A percentile compares a stretch with the other conserved stretches of the same genome.
These are phyloP conservation scores for Lagorchestes hirsutus DNA, from an alignment of 2,797 vertebrate species.

Conservation along the genomic window DNA sequence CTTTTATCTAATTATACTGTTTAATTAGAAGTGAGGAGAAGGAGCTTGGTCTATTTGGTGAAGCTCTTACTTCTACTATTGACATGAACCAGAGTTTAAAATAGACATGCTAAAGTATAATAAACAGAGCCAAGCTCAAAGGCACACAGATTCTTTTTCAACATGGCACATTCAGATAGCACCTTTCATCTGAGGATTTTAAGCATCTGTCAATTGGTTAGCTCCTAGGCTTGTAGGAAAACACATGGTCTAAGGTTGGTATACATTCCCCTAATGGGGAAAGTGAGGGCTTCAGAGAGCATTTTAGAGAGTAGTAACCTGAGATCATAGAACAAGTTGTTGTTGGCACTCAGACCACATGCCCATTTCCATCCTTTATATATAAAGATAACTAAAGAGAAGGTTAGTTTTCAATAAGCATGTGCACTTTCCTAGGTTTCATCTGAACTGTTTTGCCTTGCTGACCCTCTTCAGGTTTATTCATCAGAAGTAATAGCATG, in stretches of 20 bases:
- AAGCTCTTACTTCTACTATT: constrained; percentile 65
- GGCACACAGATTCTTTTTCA: constrained; percentile 13
- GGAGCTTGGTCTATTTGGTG: constrained; percentile 50
- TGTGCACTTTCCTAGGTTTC: constrained; percentile 64
- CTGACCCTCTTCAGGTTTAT: constrained; percentile 66
- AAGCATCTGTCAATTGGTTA: constrained; percentile 17
- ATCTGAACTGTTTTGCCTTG: constrained; percentile 65
- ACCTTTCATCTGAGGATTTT: background rate
- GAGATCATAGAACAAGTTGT: constrained; percentile 52
- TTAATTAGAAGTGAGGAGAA: constrained; percentile 64
- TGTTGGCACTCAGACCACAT: constrained; percentile 30
- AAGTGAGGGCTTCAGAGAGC: background rate
- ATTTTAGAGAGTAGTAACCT: constrained; percentile 11
- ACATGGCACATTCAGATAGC: background rate
- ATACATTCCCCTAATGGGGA: background rate
- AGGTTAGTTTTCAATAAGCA: constrained; percentile 59
- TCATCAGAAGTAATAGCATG: constrained; percentile 68
- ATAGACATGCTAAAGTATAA: constrained; percentile 15
- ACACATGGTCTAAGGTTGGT: background rate
- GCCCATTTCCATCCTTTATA: constrained; percentile 55
- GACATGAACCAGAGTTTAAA: constrained; percentile 57
- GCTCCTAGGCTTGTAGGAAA: constrained; percentile 28
- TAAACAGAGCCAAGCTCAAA: constrained; percentile 36
- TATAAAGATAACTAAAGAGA: constrained; percentile 67
- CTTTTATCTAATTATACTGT: constrained; percentile 71